A percentile compares a stretch with the other conserved stretches of the same genome.
phyloP scores from a whole-genome alignment of 2,888 invertebrate genomes.

The Pollenia griseotomentosa region DNA sequence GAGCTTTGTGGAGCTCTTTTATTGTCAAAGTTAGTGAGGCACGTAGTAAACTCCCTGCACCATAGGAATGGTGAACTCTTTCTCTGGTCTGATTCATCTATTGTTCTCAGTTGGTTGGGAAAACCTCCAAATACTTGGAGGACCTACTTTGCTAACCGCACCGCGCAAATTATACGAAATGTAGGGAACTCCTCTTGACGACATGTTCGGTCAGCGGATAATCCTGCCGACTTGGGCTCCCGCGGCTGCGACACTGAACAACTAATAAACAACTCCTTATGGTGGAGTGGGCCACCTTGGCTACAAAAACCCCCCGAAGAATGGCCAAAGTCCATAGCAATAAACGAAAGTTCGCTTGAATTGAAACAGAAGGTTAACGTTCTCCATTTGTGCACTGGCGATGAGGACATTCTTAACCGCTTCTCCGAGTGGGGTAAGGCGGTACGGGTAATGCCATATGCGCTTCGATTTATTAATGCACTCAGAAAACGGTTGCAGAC shows the following conservation, averaged over 20 bases:
- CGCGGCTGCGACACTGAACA: slow-evolving; percentile 47
- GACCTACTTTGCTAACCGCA: background rate
- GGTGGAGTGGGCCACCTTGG: no score
- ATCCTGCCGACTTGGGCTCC: slow-evolving; percentile 62
- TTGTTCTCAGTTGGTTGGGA: no score
- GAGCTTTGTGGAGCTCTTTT: slow-evolving; percentile 68
- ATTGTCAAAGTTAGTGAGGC: slow-evolving; percentile 41
- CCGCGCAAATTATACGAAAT: background rate
- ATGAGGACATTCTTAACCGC: background rate
- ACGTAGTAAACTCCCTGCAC: no score
- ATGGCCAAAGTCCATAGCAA: slow-evolving; percentile 6
- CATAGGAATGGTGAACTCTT: no score
- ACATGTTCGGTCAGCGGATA: slow-evolving; percentile 63
- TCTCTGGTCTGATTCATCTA: no score
- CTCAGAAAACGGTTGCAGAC: no score
- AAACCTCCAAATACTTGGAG: no score
- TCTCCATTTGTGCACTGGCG: background rate
- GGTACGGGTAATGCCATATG: background rate
- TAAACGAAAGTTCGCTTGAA: background rate
- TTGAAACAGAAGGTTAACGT: background rate
- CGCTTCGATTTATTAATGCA: background rate
- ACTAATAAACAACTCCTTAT: slow-evolving; percentile 20
- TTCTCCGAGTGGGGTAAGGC: slow-evolving; percentile 10
- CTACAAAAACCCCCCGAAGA: no score
- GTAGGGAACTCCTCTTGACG: slow-evolving; percentile 37